Evolutionary conservation across 2,113 vertebrate genomes (phyloP), one percentile per base, ranked within the genome.

Genomic region (Anoplopoma fimbria): DNA sequence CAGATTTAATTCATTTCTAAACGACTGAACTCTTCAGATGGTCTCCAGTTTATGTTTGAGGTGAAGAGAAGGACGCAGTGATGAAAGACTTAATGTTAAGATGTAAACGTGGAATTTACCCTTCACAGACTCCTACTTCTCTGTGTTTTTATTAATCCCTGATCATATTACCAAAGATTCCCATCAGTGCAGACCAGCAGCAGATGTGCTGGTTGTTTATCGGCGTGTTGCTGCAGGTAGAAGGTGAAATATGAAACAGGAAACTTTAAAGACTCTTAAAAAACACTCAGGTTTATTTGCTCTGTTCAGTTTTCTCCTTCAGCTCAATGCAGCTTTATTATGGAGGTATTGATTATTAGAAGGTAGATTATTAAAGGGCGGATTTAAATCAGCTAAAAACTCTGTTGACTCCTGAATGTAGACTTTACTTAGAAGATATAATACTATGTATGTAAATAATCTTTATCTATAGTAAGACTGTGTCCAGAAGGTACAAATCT

Each of bases 231-330:
- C 77, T 81, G 78, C 82, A 70, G 38, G 73, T 51, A 8, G 36
- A 47, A 15, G 42, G 42, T 60, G 76, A 67, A 79, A 77, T 3
- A 25, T 58, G 36, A 81, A 73, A 74, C 77, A 58, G 34, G 71
- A 87, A 71, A 38, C 25, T 19, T 76, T 34, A 33, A 33, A 55
- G 45, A 49, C 29, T 55, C 33, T 15, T 23, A 6, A 17, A 12
- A 34, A n/a, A 1, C 34, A 45, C 25, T 15, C 36, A 9, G 36
- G 36, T 38, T 38, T 38, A 38, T 38, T 38, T 4, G 36, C 8
- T 38, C 4, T 1, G 36, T 38, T 38, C 36, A 38, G 36, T 38
- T 42, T 8, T 51, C 10, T 9, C 47, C 19, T 51, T 23, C 21
- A 8, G 17, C 6, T 51, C 47, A 51, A 21, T 2, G 47, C 47